These are phyloP conservation scores for Aspiorhynchus laticeps DNA, from an alignment of 2,113 vertebrate genomes.

Conservation along the genomic window DNA sequence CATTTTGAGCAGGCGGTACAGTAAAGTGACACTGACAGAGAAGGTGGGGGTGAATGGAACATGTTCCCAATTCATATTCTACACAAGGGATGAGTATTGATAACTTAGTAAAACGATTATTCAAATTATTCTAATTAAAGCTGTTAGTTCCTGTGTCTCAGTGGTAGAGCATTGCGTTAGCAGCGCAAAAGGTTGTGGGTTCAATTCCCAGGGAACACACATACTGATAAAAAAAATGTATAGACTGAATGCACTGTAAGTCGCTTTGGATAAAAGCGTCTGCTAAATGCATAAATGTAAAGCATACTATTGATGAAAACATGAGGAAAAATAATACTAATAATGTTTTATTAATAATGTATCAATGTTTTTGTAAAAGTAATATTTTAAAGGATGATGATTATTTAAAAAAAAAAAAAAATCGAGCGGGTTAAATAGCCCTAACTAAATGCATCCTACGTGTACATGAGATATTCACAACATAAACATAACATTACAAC, in stretches of 20 bases:
- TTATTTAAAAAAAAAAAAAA: too few relatives aligned
- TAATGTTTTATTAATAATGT: too few relatives aligned
- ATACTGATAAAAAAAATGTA: too few relatives aligned
- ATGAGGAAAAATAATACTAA: too few relatives aligned
- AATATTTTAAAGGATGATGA: background rate
- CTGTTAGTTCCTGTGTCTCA: too few relatives aligned
- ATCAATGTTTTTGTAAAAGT: background rate
- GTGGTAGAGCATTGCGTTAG: too few relatives aligned
- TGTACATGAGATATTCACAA: background rate
- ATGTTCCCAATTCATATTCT: background rate
- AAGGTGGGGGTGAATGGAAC: background rate
- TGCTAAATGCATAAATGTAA: too few relatives aligned
- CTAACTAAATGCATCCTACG: background rate
- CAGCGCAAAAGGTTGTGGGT: too few relatives aligned
- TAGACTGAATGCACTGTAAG: too few relatives aligned
- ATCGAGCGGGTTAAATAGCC: background rate
- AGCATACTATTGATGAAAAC: background rate
- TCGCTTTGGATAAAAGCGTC: too few relatives aligned
- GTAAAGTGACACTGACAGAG: constrained; percentile 42
- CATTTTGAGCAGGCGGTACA: constrained; percentile 32
- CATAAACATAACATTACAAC: background rate
- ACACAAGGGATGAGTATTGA: background rate
- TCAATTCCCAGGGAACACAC: too few relatives aligned
- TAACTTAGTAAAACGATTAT: background rate
- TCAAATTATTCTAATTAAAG: background rate